Evolutionary conservation across 2,797 vertebrate species (phyloP), one percentile per base, ranked within the genome.

Genomic region (Sphenopsis melanotis): DNA sequence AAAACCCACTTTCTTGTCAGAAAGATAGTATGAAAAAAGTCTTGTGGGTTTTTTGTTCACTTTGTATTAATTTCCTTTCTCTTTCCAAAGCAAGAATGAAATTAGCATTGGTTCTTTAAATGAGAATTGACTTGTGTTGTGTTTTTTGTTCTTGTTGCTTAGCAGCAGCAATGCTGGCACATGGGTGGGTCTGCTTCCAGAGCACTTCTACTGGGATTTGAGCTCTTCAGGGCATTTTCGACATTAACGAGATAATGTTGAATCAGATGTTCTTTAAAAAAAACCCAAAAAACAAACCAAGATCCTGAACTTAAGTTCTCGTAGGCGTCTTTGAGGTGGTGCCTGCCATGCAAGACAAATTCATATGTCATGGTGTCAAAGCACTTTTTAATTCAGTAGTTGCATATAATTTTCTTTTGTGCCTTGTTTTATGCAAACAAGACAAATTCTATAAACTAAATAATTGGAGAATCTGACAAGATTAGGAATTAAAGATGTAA

Each of bases 91-190:
- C 22, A 69, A 61, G 24, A 87, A 92, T 78, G 17, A 80, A 95
- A 89, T 87, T 86, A 89, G 0, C 20, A 42, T 47, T 0, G 0
- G 7, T 77, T 95, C 66, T 80, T 88, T 78, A 88, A 91, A 69
- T 63, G 23, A 72, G 39, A 90, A 72, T n/a, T 87, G 68, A 34
- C 64, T 46, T 36, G 20, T 29, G 49, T 10, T n/a, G 24, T 12
- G 9, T 23, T 81, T 80, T 90, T 77, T 71, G 60, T 41, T 89
- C 88, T 30, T 50, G 93, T 93, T 94, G 81, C 95, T 89, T 91
- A 91, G 90, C 90, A 96, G 93, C 90, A 84, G 61, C 57, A 57
- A 27, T 13, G 23, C 11, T 78, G 68, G 8, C 20, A 36, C 69
- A 41, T 1, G 60, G 81, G 68, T 64, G 56, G 42, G 27, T 74